phyloP scores from a whole-genome alignment of 2,113 vertebrate genomes.

The Heloderma charlesbogerti region DNA sequence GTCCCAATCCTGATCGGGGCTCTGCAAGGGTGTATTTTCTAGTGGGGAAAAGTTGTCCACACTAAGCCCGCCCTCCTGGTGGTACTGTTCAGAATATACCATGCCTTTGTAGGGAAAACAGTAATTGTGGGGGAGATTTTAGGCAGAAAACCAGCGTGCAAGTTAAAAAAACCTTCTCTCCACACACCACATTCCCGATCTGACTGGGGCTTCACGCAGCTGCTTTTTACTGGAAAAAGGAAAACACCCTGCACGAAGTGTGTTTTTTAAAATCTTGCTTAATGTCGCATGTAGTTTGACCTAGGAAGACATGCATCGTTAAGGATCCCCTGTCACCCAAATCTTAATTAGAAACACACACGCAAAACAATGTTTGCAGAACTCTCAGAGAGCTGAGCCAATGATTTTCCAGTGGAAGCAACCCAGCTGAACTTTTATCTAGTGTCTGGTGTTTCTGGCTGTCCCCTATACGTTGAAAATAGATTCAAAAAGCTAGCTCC shows the following conservation, averaged over 20 bases:
- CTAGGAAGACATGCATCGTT: background rate
- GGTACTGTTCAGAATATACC: background rate
- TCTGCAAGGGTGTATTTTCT: background rate
- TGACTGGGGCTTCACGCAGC: background rate
- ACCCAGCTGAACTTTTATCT: background rate
- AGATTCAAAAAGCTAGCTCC: background rate
- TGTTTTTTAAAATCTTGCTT: background rate
- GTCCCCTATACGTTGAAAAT: conserved; percentile 5
- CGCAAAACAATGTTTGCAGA: background rate
- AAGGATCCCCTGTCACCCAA: background rate
- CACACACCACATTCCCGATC: background rate
- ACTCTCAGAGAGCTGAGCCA: background rate
- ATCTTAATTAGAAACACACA: background rate
- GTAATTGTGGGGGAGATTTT: background rate
- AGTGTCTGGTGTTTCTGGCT: background rate
- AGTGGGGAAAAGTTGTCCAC: too few species aligned
- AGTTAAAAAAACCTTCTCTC: background rate
- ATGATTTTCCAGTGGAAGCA: background rate
- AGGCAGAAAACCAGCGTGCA: background rate
- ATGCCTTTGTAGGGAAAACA: background rate
- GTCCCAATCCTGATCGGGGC: background rate
- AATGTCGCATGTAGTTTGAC: background rate
- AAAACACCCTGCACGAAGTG: background rate
- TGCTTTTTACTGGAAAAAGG: background rate
- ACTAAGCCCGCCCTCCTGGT: background rate